A percentile compares a stretch with the other conserved stretches of the same genome.
Conservation (phyloP, 2,797 vertebrate genomes). For the Hyperoplus immaculatus region DNA sequence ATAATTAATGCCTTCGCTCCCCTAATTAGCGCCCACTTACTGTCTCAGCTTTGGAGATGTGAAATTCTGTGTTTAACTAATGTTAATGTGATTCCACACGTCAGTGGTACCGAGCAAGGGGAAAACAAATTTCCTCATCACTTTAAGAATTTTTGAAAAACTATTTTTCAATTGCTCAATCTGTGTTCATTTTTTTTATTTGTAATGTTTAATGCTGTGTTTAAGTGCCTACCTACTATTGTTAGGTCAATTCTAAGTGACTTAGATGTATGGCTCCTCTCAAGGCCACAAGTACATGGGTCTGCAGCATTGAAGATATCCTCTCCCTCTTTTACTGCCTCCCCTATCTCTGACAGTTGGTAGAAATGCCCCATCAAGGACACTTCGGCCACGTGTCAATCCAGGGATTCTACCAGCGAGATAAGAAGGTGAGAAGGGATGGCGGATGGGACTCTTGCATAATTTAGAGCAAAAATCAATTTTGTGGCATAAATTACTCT, state of each 20-base stretch:
- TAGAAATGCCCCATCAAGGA: conserved; percentile 74
- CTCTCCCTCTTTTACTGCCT: conserved; percentile 7
- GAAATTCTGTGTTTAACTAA: conserved; percentile 75
- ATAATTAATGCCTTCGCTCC: conserved; percentile 83
- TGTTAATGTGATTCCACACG: conserved; percentile 62
- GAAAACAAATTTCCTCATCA: not conserved
- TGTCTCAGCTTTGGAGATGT: conserved; percentile 68
- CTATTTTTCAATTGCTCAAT: not conserved
- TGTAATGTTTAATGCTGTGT: not conserved
- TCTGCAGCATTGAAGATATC: conserved; percentile 25
- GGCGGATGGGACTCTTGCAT: conserved; percentile 65
- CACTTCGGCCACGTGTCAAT: conserved; percentile 74
- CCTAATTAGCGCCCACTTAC: conserved; percentile 86
- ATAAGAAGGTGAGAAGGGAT: conserved; percentile 65
- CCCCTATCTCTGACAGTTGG: conserved; percentile 47
- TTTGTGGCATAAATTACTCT: conserved; percentile 78
- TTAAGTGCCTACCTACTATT: not conserved
- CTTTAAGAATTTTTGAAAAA: not conserved
- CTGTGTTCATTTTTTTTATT: not conserved
- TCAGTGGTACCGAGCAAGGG: not conserved
- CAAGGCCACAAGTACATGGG: conserved; percentile 19
- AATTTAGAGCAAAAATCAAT: conserved; percentile 82
- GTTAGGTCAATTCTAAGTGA: conserved; percentile 2
- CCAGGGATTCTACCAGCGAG: conserved; percentile 61
- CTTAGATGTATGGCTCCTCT: conserved; percentile 41